phyloP scores from a whole-genome alignment of 1,140 invertebrate genomes.

The Drosophila azteca region DNA sequence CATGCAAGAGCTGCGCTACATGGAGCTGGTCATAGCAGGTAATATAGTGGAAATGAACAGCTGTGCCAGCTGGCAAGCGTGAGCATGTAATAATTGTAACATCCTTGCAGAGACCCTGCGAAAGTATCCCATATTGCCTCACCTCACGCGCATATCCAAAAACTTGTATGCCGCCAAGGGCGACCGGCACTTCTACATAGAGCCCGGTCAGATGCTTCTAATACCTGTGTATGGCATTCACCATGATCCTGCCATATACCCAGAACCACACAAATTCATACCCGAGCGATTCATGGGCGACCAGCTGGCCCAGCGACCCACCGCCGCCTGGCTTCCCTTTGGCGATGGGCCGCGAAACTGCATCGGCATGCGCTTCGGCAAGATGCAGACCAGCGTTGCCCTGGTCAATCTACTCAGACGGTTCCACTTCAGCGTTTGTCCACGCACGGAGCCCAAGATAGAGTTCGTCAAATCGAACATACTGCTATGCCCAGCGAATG shows the following conservation, averaged over 20 bases:
- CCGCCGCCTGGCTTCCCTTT: slow-evolving; percentile 86
- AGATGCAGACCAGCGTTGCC: slow-evolving; percentile 84
- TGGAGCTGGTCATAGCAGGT: slow-evolving; percentile 85
- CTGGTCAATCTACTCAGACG: slow-evolving; percentile 80
- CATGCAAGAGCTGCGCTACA: slow-evolving; percentile 86
- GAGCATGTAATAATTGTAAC: no score
- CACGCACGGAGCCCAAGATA: slow-evolving; percentile 82
- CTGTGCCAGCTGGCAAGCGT: background rate
- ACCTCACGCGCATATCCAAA: slow-evolving; percentile 68
- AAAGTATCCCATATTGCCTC: slow-evolving; percentile 84
- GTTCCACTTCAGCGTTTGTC: slow-evolving; percentile 75
- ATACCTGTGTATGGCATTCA: slow-evolving; percentile 87
- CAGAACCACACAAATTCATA: slow-evolving; percentile 86
- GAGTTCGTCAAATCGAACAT: slow-evolving; percentile 83
- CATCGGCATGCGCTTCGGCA: slow-evolving; percentile 84
- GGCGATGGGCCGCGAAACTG: slow-evolving; percentile 86
- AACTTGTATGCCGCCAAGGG: slow-evolving; percentile 65
- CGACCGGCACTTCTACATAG: slow-evolving; percentile 58
- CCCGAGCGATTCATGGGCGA: slow-evolving; percentile 86
- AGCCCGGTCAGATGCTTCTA: slow-evolving; percentile 82
- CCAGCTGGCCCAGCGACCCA: slow-evolving; percentile 82
- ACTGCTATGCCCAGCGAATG: slow-evolving; percentile 79
- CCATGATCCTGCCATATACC: slow-evolving; percentile 85
- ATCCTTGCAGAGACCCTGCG: slow-evolving; percentile 70
- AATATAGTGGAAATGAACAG: background rate